Conservation (phyloP, 1,140 invertebrate genomes). For the Lerema accius region DNA sequence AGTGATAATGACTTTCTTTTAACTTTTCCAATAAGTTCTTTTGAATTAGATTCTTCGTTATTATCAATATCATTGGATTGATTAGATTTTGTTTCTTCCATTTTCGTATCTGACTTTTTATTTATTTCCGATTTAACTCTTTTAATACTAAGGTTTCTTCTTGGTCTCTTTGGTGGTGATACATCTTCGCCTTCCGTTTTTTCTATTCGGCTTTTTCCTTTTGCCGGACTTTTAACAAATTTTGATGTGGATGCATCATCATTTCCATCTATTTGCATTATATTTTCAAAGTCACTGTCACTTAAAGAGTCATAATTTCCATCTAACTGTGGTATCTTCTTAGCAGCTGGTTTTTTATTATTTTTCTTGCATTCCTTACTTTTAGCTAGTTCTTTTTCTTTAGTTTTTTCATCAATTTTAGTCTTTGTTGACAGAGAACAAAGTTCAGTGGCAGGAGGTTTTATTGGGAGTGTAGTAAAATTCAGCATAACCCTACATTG, state of each 20-base stretch:
- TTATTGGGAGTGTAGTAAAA: constrained; percentile 85
- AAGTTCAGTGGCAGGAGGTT: constrained; percentile 83
- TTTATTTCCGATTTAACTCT: constrained; percentile 6
- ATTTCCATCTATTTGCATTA: constrained; percentile 67
- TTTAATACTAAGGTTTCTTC: constrained; percentile 37
- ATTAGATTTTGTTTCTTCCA: constrained; percentile 3
- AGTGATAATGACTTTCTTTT: constrained; percentile 8
- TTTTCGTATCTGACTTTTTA: constrained; percentile 26
- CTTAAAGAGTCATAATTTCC: constrained; percentile 76
- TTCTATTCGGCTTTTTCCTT: constrained; percentile 41
- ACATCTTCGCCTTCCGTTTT: constrained; percentile 50
- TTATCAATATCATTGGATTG: constrained; percentile 1
- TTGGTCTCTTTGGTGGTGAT: constrained; percentile 64
- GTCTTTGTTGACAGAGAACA: constrained; percentile 83
- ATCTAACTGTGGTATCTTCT: constrained; percentile 82
- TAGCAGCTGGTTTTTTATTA: constrained; percentile 40
- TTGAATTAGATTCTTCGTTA: not conserved
- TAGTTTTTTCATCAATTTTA: constrained; percentile 42
- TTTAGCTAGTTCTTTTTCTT: constrained; percentile 48
- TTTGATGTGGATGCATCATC: constrained; percentile 43
- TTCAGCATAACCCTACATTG: constrained; percentile 91
- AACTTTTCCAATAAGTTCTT: constrained; percentile 4
- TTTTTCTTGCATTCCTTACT: constrained; percentile 33
- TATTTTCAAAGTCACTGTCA: constrained; percentile 48
- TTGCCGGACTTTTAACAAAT: constrained; percentile 1